phyloP scores from a whole-genome alignment of 2,113 vertebrate genomes.

The Callospermophilus lateralis region DNA sequence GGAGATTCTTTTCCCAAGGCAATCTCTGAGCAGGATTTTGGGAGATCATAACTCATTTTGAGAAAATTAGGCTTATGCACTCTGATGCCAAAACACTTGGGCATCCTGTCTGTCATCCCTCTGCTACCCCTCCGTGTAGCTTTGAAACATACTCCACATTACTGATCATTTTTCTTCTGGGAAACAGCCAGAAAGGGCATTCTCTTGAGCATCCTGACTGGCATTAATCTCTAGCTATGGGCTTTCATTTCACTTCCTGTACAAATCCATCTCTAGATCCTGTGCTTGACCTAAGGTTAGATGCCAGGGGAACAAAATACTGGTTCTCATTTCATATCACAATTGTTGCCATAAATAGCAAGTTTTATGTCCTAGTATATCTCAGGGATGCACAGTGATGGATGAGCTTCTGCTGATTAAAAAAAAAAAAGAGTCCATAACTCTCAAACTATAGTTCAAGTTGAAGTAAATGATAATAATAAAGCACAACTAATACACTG shows the following conservation, averaged over 20 bases:
- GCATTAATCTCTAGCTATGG: slow-evolving; percentile 83
- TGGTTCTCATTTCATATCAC: slow-evolving; percentile 79
- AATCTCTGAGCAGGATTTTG: slow-evolving; percentile 71
- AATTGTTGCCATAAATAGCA: slow-evolving; percentile 85
- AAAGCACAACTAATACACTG: slow-evolving; percentile 63
- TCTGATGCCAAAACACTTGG: slow-evolving; percentile 6
- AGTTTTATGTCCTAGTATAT: slow-evolving; percentile 83
- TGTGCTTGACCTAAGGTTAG: slow-evolving; percentile 86
- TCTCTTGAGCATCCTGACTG: not conserved
- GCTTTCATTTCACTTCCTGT: slow-evolving; percentile 84
- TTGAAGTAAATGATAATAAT: slow-evolving; percentile 66
- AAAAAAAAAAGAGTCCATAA: slow-evolving; percentile 61
- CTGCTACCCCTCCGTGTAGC: slow-evolving; percentile 37
- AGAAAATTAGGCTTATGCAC: slow-evolving; percentile 55
- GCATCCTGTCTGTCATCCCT: slow-evolving; percentile 66
- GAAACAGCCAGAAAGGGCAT: not conserved
- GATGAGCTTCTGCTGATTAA: slow-evolving; percentile 82
- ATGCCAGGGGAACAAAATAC: slow-evolving; percentile 86
- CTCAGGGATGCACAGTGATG: slow-evolving; percentile 81
- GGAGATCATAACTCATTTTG: slow-evolving; percentile 66
- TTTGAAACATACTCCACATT: slow-evolving; percentile 50
- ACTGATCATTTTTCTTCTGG: slow-evolving; percentile 29
- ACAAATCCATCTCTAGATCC: slow-evolving; percentile 84
- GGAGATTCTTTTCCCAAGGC: not conserved
- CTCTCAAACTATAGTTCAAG: slow-evolving; percentile 57